Percentiles rank a stretch among this genome's conserved stretches.
phyloP scores from a whole-genome alignment of 2,888 invertebrate genomes.

The Lamellibrachia columna region DNA sequence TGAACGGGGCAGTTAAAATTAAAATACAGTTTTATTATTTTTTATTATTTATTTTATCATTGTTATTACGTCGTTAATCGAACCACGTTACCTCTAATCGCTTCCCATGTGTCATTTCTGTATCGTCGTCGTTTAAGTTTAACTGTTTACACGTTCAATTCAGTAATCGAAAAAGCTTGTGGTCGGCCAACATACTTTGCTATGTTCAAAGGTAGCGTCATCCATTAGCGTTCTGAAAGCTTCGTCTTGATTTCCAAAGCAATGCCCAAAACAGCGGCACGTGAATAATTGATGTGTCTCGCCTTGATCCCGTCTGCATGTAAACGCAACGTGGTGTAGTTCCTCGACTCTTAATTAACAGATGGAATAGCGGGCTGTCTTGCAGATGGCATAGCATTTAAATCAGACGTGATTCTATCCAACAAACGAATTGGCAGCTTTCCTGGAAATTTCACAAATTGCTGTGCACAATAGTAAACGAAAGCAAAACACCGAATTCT shows the following conservation, averaged over 20 bases:
- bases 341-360: neutral
- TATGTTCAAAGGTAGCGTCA: neutral
- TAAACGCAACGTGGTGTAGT: neutral
- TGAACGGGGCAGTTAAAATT: too few species aligned
- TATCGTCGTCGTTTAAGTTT: neutral
- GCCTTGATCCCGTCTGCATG: neutral
- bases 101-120: neutral
- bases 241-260: slow-evolving; percentile 11
- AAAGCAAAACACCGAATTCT: neutral
- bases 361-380: neutral
- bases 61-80: neutral
- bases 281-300: neutral
- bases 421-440: neutral
- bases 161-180: neutral
- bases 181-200: neutral
- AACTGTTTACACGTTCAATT: neutral
- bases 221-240: neutral
- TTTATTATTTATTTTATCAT: too few species aligned
- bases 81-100: neutral
- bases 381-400: neutral
- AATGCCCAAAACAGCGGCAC: neutral
- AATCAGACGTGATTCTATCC: neutral
- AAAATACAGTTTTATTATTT: too few species aligned
- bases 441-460: neutral
- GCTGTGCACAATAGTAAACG: neutral